Percentiles rank a stretch among this genome's conserved stretches.
phyloP scores from a whole-genome alignment of 2,113 vertebrate species.

The Notarius lentiginosus region DNA sequence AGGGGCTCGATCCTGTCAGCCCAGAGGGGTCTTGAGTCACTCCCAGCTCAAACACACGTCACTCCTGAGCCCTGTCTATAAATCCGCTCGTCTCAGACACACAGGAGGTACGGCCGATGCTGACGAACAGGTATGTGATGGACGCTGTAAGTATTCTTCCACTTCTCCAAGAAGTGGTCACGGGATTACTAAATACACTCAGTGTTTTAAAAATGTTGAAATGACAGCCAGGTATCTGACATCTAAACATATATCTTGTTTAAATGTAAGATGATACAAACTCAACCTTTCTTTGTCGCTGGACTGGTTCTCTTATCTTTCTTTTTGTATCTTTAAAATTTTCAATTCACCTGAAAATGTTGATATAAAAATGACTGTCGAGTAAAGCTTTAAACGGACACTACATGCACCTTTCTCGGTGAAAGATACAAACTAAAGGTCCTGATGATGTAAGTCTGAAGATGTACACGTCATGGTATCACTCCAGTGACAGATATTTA shows the following conservation, averaged over 20 bases:
- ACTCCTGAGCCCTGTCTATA: background rate
- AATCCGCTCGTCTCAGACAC: background rate
- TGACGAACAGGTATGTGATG: background rate
- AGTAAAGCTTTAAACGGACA: background rate
- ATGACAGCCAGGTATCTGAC: background rate
- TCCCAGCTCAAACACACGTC: conserved; percentile 8
- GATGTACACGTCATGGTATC: background rate
- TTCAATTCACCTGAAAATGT: background rate
- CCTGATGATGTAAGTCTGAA: background rate
- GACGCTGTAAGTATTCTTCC: background rate
- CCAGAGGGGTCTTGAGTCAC: conserved; percentile 32
- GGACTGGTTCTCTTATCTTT: background rate
- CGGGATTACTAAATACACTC: background rate
- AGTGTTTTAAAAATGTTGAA: background rate
- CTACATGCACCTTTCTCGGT: background rate
- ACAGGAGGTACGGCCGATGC: background rate
- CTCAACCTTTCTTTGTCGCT: background rate
- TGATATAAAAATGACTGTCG: background rate
- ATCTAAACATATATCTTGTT: background rate
- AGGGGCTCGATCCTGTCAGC: background rate
- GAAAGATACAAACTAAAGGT: background rate
- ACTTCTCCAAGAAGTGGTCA: background rate
- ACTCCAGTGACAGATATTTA: background rate
- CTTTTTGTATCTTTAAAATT: background rate
- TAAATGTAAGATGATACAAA: background rate